Evolutionary conservation across 2,888 invertebrate species (phyloP).

Genomic region (Neocrepidodera transversa): DNA sequence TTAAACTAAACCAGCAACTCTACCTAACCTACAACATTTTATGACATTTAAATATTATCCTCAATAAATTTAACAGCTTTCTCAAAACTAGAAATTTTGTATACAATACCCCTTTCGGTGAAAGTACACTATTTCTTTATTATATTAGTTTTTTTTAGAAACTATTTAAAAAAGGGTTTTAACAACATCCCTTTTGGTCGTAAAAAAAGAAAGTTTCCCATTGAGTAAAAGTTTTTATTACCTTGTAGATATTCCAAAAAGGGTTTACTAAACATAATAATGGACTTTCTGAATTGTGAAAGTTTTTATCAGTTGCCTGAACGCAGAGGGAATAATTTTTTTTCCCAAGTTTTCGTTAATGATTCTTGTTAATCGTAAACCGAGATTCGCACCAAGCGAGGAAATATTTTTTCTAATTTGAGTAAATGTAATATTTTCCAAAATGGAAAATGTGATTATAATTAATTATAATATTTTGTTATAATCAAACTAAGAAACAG

Average conservation of each 20-base stretch:
- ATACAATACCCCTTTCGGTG: conserved; percentile 47
- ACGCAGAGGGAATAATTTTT: conserved; percentile 12
- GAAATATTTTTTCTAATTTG: too few species aligned
- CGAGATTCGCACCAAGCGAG: neutral
- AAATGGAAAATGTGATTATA: too few species aligned
- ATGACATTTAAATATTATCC: conserved; percentile 1
- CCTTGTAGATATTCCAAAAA: conserved; percentile 40
- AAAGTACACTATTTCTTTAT: conserved; percentile 47
- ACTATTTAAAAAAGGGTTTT: conserved; percentile 50
- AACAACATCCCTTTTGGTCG: conserved; percentile 43
- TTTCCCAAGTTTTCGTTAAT: neutral
- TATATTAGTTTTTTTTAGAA: conserved; percentile 42
- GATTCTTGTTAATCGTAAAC: neutral
- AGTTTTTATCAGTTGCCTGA: conserved; percentile 29
- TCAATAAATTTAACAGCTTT: conserved; percentile 18
- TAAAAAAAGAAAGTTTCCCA: conserved; percentile 52
- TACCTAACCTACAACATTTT: neutral
- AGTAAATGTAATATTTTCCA: too few species aligned
- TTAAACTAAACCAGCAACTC: conserved; percentile 11
- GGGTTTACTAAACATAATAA: conserved; percentile 38
- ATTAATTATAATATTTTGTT: too few species aligned
- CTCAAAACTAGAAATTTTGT: conserved; percentile 24
- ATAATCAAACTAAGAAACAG: too few species aligned
- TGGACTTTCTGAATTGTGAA: conserved; percentile 31
- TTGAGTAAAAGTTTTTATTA: conserved; percentile 47